Evolutionary conservation across 2,797 vertebrate species (phyloP), one percentile per base, ranked within the genome.

Genomic region (Lepus oiostolus): DNA sequence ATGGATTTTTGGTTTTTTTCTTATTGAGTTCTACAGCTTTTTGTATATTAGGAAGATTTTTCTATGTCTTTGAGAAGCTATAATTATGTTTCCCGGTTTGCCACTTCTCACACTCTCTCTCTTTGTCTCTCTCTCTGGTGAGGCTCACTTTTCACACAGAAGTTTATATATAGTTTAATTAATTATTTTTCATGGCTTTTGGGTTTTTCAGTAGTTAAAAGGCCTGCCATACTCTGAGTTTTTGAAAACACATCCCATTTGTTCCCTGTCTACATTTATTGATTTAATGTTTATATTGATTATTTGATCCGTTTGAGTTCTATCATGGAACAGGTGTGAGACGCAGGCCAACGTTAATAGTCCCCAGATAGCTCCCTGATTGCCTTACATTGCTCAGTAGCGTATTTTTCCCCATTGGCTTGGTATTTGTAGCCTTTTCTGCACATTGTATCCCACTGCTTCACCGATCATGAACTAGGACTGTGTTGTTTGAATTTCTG

Each of bases 281-380:
- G 16, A 84, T 67, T 86, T 85, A 91, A 54, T 65, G 76, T 83
- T 90, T 90, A 74, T 93, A 72, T 83, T 79, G 81, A 87, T 91
- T 21, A 54, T 79, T 85, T 70, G 50, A 30, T 82, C 16, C 24
- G 67, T 74, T 95, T 93, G 85, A n/a, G 85, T 77, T 70, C 26
- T 80, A 32, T 77, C 71, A 42, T 76, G 19, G 35, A 88, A 74
- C 38, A 87, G 60, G 52, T 65, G 5, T 88, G 70, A 38, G 24
- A 30, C 10, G 50, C 22, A 76, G 4, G 54, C 22, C 62, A 52
- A 65, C 0, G 17, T 68, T 54, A 58, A 24, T 62, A 30, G 86
- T 88, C 77, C n/a, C 28, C n/a, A 50, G 26, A n/a, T 24, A 68
- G 67, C 19, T 71, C 42, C 32, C 47, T 62, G 28, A 28, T 60